These are phyloP conservation scores for Todiramphus chloris DNA, from an alignment of 2,113 vertebrate species.

Conservation along the genomic window DNA sequence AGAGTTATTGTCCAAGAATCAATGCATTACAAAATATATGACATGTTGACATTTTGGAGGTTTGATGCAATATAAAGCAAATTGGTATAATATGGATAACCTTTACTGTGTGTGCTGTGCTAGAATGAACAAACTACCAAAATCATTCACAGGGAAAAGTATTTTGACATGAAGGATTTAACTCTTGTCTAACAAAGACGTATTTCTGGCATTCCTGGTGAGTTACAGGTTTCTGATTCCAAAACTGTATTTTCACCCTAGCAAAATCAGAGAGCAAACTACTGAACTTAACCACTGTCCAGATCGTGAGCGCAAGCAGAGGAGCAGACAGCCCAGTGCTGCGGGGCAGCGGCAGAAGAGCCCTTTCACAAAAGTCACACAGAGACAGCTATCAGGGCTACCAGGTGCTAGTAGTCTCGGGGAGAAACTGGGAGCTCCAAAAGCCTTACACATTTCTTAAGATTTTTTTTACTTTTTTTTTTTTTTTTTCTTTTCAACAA, in stretches of 20 bases:
- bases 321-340: not conserved
- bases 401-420: constrained; percentile 22
- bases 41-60: constrained; percentile 75
- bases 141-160: constrained; percentile 50
- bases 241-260: constrained; percentile 45
- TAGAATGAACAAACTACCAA: constrained; percentile 42
- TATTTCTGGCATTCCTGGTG: constrained; percentile 21
- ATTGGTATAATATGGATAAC: constrained; percentile 67
- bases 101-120: constrained; percentile 41
- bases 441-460: not conserved
- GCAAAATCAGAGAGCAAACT: constrained; percentile 8
- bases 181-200: constrained; percentile 58
- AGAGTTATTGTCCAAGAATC: constrained; percentile 78
- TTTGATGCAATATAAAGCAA: constrained; percentile 66
- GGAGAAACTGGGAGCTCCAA: constrained; percentile 25
- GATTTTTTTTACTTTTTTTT: not conserved
- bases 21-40: constrained; percentile 64
- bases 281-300: not conserved
- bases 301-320: not conserved
- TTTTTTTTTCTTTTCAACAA: not conserved
- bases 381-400: constrained; percentile 7
- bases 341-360: not conserved
- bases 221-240: constrained; percentile 38
- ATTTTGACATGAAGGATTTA: constrained; percentile 61
- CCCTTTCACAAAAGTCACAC: constrained; percentile 25